Evolutionary conservation across 2,888 invertebrate genomes (phyloP), one percentile per base, ranked within the genome.

Genomic region (Melieria picta): DNA sequence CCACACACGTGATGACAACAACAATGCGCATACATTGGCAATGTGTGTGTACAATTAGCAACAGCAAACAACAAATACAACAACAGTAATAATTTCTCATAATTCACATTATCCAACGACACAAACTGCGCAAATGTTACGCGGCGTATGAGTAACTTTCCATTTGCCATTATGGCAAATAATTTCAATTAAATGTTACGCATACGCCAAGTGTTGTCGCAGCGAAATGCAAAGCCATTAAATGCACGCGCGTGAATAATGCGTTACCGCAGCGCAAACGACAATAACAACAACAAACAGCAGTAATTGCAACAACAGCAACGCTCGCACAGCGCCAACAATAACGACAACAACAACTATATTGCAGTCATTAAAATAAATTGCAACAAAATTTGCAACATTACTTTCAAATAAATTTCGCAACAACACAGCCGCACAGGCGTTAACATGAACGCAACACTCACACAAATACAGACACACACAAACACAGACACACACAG

Each of bases 361-460:
- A 74, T 67, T 66, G 30, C 72, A 72, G 71, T 64, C 58, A 45
- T 72, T 71, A 47, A 46, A 42, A 48, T 13, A 47, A 46, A 67
- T 60, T 42, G n/a, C 52, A 64, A 64, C 52, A 42, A 42, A 50
- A 30, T 64, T 64, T 6, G 64, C 42, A 50, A 64, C 30, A 52
- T 50, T 64, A 52, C 46, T 48, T 63, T 48, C 10, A 16, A 63
- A 30, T 52, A 43, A 43, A 65, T 43, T 30, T 30, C 30, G 30
- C 65, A 43, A n/a, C 48, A 30, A 50, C 50, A 45, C 64, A 47
- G 11, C 61, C 61, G 16, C 43, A 62, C n/a, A 10, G 16, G 16
- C 6, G 47, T 5, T 1, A 7, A 62, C 48, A 46, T 11, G 47
- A 42, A 58, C 43, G 16, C 13, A 62, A 30, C 11, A 16, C 16